Conservation (phyloP, 2,797 vertebrate species). For the Echeneis naucrates region DNA sequence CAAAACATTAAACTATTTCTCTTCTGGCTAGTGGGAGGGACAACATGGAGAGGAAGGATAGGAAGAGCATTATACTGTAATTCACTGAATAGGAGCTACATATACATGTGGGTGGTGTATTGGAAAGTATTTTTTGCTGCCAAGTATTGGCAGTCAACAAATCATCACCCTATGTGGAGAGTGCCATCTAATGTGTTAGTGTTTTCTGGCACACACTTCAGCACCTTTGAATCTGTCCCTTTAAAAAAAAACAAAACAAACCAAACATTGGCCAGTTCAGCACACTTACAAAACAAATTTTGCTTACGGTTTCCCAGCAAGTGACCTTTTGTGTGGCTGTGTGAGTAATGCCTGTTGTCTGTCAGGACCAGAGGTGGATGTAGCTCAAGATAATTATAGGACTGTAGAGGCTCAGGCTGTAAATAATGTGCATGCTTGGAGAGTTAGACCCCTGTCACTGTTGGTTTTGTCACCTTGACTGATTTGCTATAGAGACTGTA, state of each 20-base stretch:
- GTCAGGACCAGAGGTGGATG: conserved; percentile 33
- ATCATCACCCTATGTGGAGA: conserved; percentile 23
- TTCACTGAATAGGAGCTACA: conserved; percentile 30
- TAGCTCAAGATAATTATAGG: conserved; percentile 26
- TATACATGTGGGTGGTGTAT: neutral
- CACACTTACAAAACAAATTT: conserved; percentile 6
- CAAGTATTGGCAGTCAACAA: conserved; percentile 25
- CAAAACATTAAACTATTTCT: conserved; percentile 36
- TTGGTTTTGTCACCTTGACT: conserved; percentile 8
- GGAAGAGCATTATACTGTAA: conserved; percentile 18
- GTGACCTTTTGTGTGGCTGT: conserved; percentile 23
- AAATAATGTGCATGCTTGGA: conserved; percentile 10
- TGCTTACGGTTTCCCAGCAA: conserved; percentile 16
- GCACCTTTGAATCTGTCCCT: conserved; percentile 2
- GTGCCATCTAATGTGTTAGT: conserved; percentile 8
- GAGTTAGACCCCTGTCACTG: neutral
- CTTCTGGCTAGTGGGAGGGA: conserved; percentile 32
- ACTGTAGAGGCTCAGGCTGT: conserved; percentile 19
- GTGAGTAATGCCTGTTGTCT: conserved; percentile 36
- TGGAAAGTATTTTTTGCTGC: conserved; percentile 24
- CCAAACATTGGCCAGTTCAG: conserved; percentile 1
- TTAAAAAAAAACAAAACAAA: conserved; percentile 12
- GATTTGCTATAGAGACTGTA: conserved; percentile 10
- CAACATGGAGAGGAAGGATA: conserved; percentile 11
- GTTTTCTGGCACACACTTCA: conserved; percentile 14